Evolutionary conservation across 2,113 vertebrate species (phyloP), one percentile per base, ranked within the genome.

Genomic region (Apeltes quadracus): DNA sequence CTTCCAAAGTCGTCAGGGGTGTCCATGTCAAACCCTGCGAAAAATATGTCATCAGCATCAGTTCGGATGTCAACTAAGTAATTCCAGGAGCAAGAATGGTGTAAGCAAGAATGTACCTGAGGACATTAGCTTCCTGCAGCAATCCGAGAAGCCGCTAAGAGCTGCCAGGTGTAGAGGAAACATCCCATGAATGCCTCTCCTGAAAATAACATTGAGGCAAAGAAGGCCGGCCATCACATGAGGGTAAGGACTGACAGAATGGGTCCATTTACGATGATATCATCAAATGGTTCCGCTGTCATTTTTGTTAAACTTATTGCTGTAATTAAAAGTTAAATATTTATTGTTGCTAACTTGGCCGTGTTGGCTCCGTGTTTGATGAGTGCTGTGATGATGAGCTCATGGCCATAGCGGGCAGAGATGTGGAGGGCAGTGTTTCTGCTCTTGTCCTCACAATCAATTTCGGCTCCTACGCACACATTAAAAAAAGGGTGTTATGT

Each of bases 121-220:
- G 77, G 96, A 96, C 75, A 99, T 95, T 55, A 99, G 96, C 85
- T 99, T 99, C 91, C 95, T 95, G 91, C 97, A 99, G 95, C 97
- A 98, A 94, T 98, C 96, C 56, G 96, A 97, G 93, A 98, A 98
- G 83, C 97, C 96, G 75, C 97, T 98, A 88, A 99, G 95, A 85
- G 97, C 96, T 89, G 97, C 97, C 93, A 99, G 93, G 90, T 99
- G 97, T 61, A 99, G 94, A 41, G 97, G 97, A 89, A 98, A 97
- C 97, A 98, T 98, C 89, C 97, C 97, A 78, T 98, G 95, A 92
- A 98, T 93, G 78, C 97, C 97, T 84, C 95, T 95, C 90, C 97
- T 99, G 85, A 86, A 78, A 51, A 53, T 34, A 36, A 61, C 48
- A 51, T n/a, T n/a, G 55, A 63, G 38, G 57, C 29, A 79, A 14